Conservation (phyloP, 2,797 vertebrate genomes). For the Parambassis ranga region DNA sequence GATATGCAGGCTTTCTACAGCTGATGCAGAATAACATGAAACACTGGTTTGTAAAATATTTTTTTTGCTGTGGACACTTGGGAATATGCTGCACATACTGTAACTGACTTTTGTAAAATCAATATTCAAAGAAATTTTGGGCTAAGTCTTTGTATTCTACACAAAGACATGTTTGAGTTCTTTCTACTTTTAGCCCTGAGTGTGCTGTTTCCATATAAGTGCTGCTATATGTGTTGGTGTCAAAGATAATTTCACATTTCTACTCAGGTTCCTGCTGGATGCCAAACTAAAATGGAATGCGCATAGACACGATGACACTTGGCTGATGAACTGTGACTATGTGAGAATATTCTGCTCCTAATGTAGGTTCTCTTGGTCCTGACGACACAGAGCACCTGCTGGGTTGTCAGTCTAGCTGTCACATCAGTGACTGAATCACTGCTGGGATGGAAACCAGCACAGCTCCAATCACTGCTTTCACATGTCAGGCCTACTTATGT, state of each 20-base stretch:
- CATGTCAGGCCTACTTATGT: constrained; percentile 4
- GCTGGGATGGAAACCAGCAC: constrained; percentile 28
- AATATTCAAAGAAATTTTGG: too few species aligned
- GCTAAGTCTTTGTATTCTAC: too few species aligned
- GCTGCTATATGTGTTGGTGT: neutral
- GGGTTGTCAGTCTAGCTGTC: constrained; percentile 29
- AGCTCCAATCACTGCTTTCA: constrained; percentile 8
- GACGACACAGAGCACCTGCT: constrained; percentile 34
- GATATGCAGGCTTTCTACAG: too few species aligned
- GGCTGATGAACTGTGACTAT: neutral
- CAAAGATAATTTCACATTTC: neutral
- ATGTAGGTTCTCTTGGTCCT: constrained; percentile 5
- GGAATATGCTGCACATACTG: too few species aligned
- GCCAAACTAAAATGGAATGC: neutral
- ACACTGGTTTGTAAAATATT: too few species aligned
- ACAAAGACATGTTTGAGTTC: too few species aligned
- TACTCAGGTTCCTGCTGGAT: neutral
- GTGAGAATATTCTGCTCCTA: constrained; percentile 4
- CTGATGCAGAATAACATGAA: too few species aligned
- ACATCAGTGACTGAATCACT: constrained; percentile 35
- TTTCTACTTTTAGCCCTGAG: too few species aligned
- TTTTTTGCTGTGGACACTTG: too few species aligned
- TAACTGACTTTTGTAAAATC: too few species aligned
- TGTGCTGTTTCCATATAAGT: too few species aligned
- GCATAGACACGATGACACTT: neutral